phyloP scores from a whole-genome alignment of 2,888 invertebrate genomes.

The Tanaodytes sp. region DNA sequence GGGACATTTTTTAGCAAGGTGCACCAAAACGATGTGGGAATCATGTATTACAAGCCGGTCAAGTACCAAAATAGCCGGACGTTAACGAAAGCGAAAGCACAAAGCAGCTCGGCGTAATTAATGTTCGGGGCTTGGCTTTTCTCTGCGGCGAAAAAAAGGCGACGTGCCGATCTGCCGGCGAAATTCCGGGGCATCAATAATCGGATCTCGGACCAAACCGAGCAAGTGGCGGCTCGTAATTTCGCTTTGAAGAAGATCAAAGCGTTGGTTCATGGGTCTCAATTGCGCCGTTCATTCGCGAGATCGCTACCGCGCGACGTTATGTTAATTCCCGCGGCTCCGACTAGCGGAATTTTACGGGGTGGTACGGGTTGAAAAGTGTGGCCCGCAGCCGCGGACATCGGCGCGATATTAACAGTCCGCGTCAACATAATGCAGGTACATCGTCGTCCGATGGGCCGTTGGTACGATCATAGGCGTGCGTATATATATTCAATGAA shows the following conservation, averaged over 20 bases:
- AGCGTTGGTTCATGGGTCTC: too few species aligned
- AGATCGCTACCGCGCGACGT: too few species aligned
- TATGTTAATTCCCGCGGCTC: background rate
- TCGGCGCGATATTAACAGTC: conserved; percentile 19
- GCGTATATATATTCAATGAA: conserved; percentile 35
- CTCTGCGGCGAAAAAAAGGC: too few species aligned
- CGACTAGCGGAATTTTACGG: background rate
- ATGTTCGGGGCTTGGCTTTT: conserved; percentile 32
- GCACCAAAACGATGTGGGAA: conserved; percentile 56
- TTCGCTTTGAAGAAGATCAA: too few species aligned
- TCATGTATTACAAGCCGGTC: conserved; percentile 48
- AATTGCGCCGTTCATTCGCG: too few species aligned
- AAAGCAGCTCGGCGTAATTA: conserved; percentile 34
- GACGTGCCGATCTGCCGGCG: too few species aligned
- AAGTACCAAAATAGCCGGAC: conserved; percentile 18
- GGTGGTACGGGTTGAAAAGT: conserved; percentile 11
- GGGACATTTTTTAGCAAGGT: conserved; percentile 53
- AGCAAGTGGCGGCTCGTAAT: too few species aligned
- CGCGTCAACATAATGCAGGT: conserved; percentile 27
- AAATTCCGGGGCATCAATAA: too few species aligned
- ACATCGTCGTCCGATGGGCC: conserved; percentile 29
- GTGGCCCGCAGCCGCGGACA: conserved; percentile 5
- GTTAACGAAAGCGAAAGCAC: conserved; percentile 47
- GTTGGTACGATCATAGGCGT: conserved; percentile 40
- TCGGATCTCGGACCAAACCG: too few species aligned